Conservation (phyloP, 2,113 vertebrate genomes). For the Gallinago jamesoni region DNA sequence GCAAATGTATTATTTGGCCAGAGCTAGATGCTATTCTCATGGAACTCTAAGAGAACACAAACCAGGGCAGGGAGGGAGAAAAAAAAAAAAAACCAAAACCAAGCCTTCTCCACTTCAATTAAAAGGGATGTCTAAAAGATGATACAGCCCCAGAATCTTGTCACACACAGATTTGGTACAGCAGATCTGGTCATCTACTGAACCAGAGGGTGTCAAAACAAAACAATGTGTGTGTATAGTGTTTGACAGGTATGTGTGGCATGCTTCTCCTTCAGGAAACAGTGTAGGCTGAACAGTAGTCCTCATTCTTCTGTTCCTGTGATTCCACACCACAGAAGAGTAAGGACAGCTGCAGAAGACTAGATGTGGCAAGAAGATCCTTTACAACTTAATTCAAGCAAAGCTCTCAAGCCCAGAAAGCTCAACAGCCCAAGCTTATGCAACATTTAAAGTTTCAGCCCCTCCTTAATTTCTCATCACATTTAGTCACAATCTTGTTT, state of each 20-base stretch:
- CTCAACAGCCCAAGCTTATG: background rate
- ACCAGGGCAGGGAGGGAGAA: background rate
- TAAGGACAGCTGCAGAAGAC: background rate
- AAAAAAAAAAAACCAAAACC: too few relatives aligned
- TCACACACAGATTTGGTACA: background rate
- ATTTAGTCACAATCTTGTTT: background rate
- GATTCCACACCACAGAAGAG: background rate
- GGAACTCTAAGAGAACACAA: background rate
- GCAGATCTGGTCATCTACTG: background rate
- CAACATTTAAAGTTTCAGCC: background rate
- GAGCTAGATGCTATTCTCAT: background rate
- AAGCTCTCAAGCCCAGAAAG: background rate
- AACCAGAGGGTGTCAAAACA: background rate
- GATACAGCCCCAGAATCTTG: background rate
- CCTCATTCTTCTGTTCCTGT: background rate
- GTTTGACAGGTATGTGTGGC: background rate
- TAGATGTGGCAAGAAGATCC: background rate
- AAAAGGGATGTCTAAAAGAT: background rate
- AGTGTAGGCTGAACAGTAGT: background rate
- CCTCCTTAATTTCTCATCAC: background rate
- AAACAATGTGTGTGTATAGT: background rate
- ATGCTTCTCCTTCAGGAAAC: background rate
- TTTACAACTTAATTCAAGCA: background rate
- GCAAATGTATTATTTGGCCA: conserved; percentile 2
- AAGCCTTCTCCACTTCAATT: background rate